These are phyloP conservation scores for Tenebrosternarchus preto DNA, from an alignment of 2,113 vertebrate genomes.

Conservation along the genomic window DNA sequence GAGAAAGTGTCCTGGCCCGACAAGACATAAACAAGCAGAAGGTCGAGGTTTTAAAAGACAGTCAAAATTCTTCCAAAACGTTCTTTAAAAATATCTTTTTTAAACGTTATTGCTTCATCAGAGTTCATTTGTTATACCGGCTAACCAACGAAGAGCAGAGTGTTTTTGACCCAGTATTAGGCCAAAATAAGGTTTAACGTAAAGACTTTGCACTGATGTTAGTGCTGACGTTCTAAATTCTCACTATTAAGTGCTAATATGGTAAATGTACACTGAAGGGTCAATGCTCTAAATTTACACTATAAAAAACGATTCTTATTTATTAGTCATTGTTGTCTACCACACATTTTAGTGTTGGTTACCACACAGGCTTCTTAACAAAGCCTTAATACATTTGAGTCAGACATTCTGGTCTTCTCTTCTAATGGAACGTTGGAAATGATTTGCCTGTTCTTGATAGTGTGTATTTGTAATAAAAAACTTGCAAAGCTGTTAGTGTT, in stretches of 20 bases:
- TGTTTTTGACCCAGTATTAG: not conserved
- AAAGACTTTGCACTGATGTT: not conserved
- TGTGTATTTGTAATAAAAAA: no score
- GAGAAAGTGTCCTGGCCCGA: constrained; percentile 11
- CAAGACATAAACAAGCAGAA: constrained; percentile 20
- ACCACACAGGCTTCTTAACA: not conserved
- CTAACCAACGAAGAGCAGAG: not conserved
- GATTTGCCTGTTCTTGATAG: no score
- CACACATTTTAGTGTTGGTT: not conserved
- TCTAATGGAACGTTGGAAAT: no score
- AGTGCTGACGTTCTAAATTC: not conserved
- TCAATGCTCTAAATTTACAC: not conserved
- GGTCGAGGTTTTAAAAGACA: not conserved
- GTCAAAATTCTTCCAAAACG: not conserved
- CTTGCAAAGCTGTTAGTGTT: not conserved
- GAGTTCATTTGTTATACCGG: not conserved
- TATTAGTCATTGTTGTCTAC: not conserved
- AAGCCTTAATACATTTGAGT: not conserved
- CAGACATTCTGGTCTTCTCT: no score
- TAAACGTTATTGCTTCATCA: not conserved
- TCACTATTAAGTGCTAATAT: not conserved
- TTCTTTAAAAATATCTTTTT: not conserved
- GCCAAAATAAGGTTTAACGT: not conserved
- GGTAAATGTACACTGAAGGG: not conserved
- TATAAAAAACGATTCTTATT: not conserved